Conservation (phyloP, 2,113 vertebrate species). For the Larimichthys polyactis region DNA sequence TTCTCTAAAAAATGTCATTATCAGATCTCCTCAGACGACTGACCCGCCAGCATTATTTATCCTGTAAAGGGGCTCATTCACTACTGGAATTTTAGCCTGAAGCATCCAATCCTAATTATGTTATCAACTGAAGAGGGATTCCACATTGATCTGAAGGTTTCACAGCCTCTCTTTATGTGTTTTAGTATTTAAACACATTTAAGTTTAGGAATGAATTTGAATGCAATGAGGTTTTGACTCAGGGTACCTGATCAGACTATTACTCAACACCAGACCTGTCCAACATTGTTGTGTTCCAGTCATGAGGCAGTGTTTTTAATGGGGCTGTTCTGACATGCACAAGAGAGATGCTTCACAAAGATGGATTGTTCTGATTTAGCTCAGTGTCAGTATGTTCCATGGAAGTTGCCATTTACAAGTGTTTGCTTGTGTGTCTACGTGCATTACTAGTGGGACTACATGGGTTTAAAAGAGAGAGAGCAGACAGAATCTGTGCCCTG, state of each 20-base stretch:
- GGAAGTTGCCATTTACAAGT: conserved; percentile 35
- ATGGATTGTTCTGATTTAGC: conserved; percentile 58
- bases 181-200: conserved; percentile 28
- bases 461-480: conserved; percentile 11
- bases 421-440: conserved; percentile 54
- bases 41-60: conserved; percentile 54
- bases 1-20: conserved; percentile 54
- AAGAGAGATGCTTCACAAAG: conserved; percentile 48
- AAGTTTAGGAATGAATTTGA: background rate
- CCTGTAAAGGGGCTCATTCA: conserved; percentile 68
- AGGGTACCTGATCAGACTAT: conserved; percentile 37
- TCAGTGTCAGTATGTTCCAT: conserved; percentile 35
- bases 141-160: conserved; percentile 31
- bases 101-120: conserved; percentile 57
- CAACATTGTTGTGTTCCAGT: background rate
- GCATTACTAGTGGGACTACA: conserved; percentile 38
- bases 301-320: conserved; percentile 30
- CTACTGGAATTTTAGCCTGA: conserved; percentile 71
- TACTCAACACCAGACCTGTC: conserved; percentile 44
- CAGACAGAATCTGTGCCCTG: conserved; percentile 49
- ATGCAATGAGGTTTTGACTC: conserved; percentile 34
- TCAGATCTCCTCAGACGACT: conserved; percentile 54
- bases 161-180: background rate
- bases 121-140: conserved; percentile 63
- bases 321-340: conserved; percentile 43